These are phyloP conservation scores for Hippocampus guttulatus DNA, from an alignment of 2,113 vertebrate species.

Conservation along the genomic window DNA sequence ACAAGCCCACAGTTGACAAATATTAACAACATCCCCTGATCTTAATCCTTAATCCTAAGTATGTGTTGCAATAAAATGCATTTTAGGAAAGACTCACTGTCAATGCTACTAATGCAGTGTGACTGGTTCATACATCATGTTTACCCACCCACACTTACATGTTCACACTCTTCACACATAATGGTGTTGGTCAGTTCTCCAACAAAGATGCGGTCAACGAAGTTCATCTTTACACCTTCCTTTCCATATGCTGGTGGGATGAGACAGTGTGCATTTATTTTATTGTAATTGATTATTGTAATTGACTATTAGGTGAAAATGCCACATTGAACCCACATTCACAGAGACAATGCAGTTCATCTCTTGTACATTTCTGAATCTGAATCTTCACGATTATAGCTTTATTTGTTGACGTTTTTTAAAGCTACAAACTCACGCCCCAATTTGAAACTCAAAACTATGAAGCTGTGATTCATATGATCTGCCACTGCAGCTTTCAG, in stretches of 20 bases:
- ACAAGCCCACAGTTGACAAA: too few relatives aligned
- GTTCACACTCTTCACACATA: conserved; percentile 98
- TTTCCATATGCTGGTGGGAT: conserved; percentile 85
- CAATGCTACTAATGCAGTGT: not conserved
- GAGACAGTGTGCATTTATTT: not conserved
- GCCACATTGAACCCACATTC: not conserved
- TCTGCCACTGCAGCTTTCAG: not conserved
- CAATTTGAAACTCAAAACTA: not conserved
- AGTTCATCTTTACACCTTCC: conserved; percentile 97
- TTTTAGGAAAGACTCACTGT: not conserved
- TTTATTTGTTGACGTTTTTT: not conserved
- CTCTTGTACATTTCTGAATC: not conserved
- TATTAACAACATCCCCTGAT: too few relatives aligned
- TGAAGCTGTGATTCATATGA: not conserved
- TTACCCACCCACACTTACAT: conserved; percentile 78
- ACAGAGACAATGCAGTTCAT: not conserved
- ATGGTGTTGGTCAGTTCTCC: conserved; percentile 98
- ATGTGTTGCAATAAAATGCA: not conserved
- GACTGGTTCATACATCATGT: not conserved
- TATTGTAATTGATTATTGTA: not conserved
- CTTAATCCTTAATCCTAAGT: not conserved
- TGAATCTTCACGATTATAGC: not conserved
- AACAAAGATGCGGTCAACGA: conserved; percentile 95
- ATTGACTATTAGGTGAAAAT: not conserved
- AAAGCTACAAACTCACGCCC: not conserved